phyloP scores from a whole-genome alignment of 92 coral and sea anemone genomes.

The Parazoanthus atlanticus region DNA sequence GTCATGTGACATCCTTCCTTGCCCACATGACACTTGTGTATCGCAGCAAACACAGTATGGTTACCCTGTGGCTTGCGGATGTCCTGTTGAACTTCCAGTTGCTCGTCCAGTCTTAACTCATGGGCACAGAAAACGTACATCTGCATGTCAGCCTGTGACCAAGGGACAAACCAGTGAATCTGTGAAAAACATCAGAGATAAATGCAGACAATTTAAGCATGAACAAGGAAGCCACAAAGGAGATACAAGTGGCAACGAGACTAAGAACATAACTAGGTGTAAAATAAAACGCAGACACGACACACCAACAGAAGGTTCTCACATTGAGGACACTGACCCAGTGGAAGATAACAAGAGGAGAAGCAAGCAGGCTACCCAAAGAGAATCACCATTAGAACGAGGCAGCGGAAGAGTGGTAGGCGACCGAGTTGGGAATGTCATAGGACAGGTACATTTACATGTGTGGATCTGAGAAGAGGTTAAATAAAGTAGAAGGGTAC shows the following conservation, averaged over 20 bases:
- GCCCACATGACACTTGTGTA: constrained; percentile 63
- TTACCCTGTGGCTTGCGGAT: neutral
- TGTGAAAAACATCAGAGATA: neutral
- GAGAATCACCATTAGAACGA: neutral
- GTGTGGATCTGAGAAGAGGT: too few species aligned
- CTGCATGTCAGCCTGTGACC: neutral
- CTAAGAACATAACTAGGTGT: neutral
- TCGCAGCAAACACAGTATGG: neutral
- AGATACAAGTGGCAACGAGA: neutral
- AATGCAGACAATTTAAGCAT: neutral
- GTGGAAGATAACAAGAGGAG: neutral
- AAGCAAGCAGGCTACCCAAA: neutral
- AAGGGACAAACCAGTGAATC: neutral
- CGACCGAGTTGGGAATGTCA: constrained; percentile 37
- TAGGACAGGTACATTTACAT: constrained; percentile 51
- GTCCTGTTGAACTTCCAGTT: constrained; percentile 1
- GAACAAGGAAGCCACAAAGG: neutral
- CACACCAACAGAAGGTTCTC: neutral
- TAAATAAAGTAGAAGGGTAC: too few species aligned
- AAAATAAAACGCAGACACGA: neutral
- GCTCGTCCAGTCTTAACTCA: constrained; percentile 21
- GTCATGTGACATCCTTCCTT: constrained; percentile 93
- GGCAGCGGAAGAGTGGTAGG: neutral
- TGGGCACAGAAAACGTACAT: neutral
- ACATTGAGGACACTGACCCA: neutral